phyloP scores from a whole-genome alignment of 2,797 vertebrate genomes.

The Microtus obscurus region DNA sequence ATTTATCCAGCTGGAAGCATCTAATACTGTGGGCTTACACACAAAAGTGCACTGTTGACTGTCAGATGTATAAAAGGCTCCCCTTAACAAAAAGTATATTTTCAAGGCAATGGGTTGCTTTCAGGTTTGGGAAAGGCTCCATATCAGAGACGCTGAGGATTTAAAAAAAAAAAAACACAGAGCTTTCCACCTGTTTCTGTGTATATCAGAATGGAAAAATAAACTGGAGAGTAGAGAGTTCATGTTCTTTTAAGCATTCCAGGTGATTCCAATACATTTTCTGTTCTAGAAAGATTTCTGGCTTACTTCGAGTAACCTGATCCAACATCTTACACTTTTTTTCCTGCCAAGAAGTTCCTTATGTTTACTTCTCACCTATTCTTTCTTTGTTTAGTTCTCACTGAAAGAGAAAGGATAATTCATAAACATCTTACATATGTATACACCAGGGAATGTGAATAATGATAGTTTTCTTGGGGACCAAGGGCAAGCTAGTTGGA shows the following conservation, averaged over 20 bases:
- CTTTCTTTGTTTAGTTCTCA: slow-evolving; percentile 68
- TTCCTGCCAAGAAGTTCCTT: slow-evolving; percentile 72
- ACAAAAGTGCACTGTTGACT: not conserved
- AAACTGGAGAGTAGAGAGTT: not conserved
- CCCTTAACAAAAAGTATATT: not conserved
- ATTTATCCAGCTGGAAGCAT: not conserved
- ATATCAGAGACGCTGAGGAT: slow-evolving; percentile 21
- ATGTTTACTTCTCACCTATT: slow-evolving; percentile 75
- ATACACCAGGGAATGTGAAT: slow-evolving; percentile 70
- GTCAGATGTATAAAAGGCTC: slow-evolving; percentile 22
- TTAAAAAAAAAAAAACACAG: not conserved
- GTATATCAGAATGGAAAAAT: slow-evolving; percentile 28
- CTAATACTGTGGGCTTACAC: not conserved
- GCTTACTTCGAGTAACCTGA: slow-evolving; percentile 62
- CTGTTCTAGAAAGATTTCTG: slow-evolving; percentile 69
- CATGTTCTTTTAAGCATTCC: slow-evolving; percentile 62
- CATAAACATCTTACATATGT: slow-evolving; percentile 67
- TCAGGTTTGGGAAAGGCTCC: not conserved
- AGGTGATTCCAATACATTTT: slow-evolving; percentile 65
- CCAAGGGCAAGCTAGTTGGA: slow-evolving; percentile 61
- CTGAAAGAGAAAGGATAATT: slow-evolving; percentile 71
- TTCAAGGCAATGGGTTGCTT: not conserved
- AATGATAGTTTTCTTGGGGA: slow-evolving; percentile 68
- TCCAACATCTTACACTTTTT: slow-evolving; percentile 75
- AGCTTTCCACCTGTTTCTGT: slow-evolving; percentile 58